Evolutionary conservation across 1,140 invertebrate genomes (phyloP).

Genomic region (Drosophila saltans): DNA sequence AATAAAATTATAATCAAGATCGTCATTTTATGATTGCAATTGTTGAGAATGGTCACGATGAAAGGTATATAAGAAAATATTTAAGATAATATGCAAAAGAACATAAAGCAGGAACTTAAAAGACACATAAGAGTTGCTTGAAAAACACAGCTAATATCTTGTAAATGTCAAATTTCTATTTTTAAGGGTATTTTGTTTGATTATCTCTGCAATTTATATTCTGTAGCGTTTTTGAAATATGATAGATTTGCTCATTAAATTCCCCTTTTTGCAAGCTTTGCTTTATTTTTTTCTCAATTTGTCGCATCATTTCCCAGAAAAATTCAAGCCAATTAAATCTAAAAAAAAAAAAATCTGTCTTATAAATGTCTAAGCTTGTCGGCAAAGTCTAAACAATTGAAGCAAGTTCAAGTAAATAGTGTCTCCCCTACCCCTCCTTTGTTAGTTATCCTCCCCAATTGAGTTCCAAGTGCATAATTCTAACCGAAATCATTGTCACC

Average conservation of each 20-base stretch:
- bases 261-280: background rate
- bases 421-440: background rate
- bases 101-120: background rate
- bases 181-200: too few relatives aligned
- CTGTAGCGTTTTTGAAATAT: too few relatives aligned
- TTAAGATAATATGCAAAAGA: background rate
- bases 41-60: conserved; percentile 6
- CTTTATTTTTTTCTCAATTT: conserved; percentile 38
- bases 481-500: conserved; percentile 43
- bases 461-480: conserved; percentile 3
- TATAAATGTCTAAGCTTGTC: conserved; percentile 29
- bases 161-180: background rate
- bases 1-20: background rate
- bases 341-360: conserved; percentile 16
- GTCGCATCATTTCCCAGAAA: conserved; percentile 27
- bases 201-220: too few relatives aligned
- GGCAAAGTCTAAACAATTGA: conserved; percentile 39
- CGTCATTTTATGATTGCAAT: background rate
- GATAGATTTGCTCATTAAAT: background rate
- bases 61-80: background rate
- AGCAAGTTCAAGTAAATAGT: conserved; percentile 45
- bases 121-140: too few relatives aligned
- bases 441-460: background rate
- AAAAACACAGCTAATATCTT: too few relatives aligned
- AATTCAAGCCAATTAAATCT: conserved; percentile 43